Evolutionary conservation across 2,888 invertebrate species (phyloP).

Genomic region (Melinaea menophilus): DNA sequence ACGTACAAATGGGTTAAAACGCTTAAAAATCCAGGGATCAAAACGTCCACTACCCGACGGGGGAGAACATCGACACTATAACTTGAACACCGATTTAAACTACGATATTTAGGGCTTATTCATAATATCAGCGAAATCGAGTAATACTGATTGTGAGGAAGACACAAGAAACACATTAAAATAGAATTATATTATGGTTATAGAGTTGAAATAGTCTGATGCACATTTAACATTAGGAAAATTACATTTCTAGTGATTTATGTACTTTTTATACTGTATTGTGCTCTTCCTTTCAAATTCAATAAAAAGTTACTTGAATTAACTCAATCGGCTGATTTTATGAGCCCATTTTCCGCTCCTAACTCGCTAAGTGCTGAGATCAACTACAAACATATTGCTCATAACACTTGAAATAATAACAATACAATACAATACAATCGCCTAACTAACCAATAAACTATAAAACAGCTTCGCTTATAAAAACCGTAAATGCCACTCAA

Average conservation of each 20-base stretch:
- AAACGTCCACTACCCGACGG: neutral
- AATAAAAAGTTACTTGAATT: neutral
- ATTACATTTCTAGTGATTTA: neutral
- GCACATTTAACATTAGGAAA: slow-evolving; percentile 4
- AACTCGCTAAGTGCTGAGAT: slow-evolving; percentile 4
- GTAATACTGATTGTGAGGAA: slow-evolving; percentile 8
- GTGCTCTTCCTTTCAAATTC: slow-evolving; percentile 1
- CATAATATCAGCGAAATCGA: slow-evolving; percentile 27
- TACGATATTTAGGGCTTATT: slow-evolving; percentile 21
- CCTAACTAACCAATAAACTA: slow-evolving; percentile 25
- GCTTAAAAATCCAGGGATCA: slow-evolving; percentile 12
- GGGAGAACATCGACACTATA: slow-evolving; percentile 20
- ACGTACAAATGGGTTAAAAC: slow-evolving; percentile 21
- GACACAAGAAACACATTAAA: slow-evolving; percentile 7
- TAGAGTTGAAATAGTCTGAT: neutral
- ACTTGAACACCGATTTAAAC: slow-evolving; percentile 26
- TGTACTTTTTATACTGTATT: neutral
- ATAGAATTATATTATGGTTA: no score
- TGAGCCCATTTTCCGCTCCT: slow-evolving; percentile 17
- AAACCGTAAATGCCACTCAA: slow-evolving; percentile 31
- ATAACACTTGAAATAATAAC: slow-evolving; percentile 7
- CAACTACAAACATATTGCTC: slow-evolving; percentile 12
- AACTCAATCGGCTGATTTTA: slow-evolving; percentile 22
- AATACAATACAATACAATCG: slow-evolving; percentile 10
- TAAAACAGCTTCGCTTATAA: slow-evolving; percentile 27